A percentile compares a stretch with the other conserved stretches of the same genome.
Evolutionary conservation across 2,797 vertebrate genomes (phyloP).

Genomic region (Zenarchopterus dispar): DNA sequence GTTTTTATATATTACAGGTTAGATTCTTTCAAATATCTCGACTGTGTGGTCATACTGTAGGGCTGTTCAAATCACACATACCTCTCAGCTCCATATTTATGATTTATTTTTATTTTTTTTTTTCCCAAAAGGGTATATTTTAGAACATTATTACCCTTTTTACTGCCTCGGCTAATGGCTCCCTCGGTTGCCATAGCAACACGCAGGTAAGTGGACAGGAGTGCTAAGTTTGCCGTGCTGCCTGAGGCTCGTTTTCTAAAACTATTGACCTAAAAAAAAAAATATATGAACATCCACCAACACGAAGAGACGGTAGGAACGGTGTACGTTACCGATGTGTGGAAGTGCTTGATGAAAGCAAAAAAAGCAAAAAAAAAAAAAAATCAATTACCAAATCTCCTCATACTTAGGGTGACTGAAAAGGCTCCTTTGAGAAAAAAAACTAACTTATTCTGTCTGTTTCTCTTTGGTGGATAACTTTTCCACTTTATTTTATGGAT

Average conservation of each 20-base stretch:
- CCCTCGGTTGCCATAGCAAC: slow-evolving; percentile 80
- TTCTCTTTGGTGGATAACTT: too few species aligned
- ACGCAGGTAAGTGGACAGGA: slow-evolving; percentile 80
- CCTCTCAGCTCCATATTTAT: slow-evolving; percentile 25
- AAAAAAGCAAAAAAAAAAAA: too few species aligned
- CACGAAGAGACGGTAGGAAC: slow-evolving; percentile 50
- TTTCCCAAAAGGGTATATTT: slow-evolving; percentile 56
- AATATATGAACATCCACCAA: slow-evolving; percentile 68
- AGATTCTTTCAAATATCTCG: slow-evolving; percentile 28
- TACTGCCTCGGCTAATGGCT: slow-evolving; percentile 64
- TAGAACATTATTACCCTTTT: slow-evolving; percentile 68
- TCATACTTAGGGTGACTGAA: too few species aligned
- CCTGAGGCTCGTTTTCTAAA: slow-evolving; percentile 73
- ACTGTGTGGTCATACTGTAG: slow-evolving; percentile 10
- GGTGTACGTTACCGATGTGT: slow-evolving; percentile 27
- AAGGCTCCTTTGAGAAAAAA: too few species aligned
- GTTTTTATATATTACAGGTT: background rate
- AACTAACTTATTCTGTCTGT: too few species aligned
- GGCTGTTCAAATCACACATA: slow-evolving; percentile 20
- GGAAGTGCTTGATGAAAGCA: slow-evolving; percentile 10
- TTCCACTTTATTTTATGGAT: slow-evolving; percentile 11
- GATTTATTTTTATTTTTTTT: slow-evolving; percentile 19
- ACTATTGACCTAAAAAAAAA: slow-evolving; percentile 78
- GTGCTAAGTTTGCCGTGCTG: slow-evolving; percentile 71
- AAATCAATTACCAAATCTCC: too few species aligned